Evolutionary conservation across 2,888 invertebrate species (phyloP).

Genomic region (Blastobasis lacticolella): DNA sequence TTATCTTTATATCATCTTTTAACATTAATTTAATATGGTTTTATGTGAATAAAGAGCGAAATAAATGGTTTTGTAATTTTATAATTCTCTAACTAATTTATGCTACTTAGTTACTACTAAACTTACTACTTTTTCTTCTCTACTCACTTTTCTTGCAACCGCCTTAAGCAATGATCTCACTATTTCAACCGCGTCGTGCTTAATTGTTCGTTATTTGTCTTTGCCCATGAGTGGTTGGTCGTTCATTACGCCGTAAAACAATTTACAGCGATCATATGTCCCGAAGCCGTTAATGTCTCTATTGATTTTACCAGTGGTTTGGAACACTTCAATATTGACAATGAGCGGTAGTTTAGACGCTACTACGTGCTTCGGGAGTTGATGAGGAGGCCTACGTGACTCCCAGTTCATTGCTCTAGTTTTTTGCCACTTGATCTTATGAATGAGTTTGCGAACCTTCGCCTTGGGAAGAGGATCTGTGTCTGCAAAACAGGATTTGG

Average conservation of each 20-base stretch:
- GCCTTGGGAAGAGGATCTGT: constrained; percentile 47
- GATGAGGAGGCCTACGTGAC: constrained; percentile 65
- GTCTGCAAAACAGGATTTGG: constrained; percentile 38
- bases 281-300: constrained; percentile 58
- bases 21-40: too few species aligned
- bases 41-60: too few species aligned
- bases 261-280: constrained; percentile 47
- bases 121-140: too few species aligned
- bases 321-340: constrained; percentile 68
- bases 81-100: too few species aligned
- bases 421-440: constrained; percentile 66
- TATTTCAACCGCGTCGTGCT: too few species aligned
- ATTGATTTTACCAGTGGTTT: constrained; percentile 64
- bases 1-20: too few species aligned
- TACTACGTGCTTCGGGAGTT: constrained; percentile 59
- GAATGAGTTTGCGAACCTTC: constrained; percentile 64
- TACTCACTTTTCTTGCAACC: too few species aligned
- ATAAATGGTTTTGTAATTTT: too few species aligned
- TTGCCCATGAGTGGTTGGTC: constrained; percentile 12
- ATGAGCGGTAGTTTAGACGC: constrained; percentile 71
- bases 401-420: constrained; percentile 69
- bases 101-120: too few species aligned
- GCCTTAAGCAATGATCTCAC: too few species aligned
- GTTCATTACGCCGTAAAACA: constrained; percentile 46
- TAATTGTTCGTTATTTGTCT: not conserved